phyloP scores from a whole-genome alignment of 2,113 vertebrate genomes.

The Zosterops japonicus region DNA sequence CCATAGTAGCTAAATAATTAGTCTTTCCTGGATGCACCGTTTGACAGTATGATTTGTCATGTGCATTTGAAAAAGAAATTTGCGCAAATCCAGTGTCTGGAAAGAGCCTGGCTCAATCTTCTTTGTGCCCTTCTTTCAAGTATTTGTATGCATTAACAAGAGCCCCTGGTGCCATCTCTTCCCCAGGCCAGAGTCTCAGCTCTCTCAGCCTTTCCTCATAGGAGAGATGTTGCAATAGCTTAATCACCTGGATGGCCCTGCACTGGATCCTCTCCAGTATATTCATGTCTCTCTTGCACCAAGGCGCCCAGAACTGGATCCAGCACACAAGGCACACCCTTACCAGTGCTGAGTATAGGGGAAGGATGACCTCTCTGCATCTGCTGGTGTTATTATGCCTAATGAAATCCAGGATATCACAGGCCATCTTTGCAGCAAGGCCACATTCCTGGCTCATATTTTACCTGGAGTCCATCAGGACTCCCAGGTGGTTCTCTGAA shows the following conservation, averaged over 20 bases:
- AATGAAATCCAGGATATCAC: background rate
- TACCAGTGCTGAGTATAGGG: background rate
- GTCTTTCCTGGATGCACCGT: background rate
- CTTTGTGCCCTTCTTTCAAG: background rate
- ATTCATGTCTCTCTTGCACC: background rate
- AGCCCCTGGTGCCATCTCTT: background rate
- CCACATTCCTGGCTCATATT: background rate
- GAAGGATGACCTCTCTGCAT: background rate
- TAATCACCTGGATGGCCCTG: background rate
- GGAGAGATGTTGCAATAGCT: background rate
- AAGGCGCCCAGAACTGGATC: background rate
- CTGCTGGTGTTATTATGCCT: background rate
- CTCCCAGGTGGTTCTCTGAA: background rate
- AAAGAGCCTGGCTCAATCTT: background rate
- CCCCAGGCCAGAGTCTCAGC: background rate
- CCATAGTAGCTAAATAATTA: background rate
- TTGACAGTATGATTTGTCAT: background rate
- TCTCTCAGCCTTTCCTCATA: background rate
- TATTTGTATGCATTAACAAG: background rate
- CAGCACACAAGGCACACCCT: background rate
- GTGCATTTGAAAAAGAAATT: background rate
- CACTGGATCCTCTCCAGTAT: background rate
- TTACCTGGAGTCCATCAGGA: background rate
- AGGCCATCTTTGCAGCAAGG: background rate
- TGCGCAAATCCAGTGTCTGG: background rate